Conservation (phyloP, 2,797 vertebrate species). For the Trematomus bernacchii region DNA sequence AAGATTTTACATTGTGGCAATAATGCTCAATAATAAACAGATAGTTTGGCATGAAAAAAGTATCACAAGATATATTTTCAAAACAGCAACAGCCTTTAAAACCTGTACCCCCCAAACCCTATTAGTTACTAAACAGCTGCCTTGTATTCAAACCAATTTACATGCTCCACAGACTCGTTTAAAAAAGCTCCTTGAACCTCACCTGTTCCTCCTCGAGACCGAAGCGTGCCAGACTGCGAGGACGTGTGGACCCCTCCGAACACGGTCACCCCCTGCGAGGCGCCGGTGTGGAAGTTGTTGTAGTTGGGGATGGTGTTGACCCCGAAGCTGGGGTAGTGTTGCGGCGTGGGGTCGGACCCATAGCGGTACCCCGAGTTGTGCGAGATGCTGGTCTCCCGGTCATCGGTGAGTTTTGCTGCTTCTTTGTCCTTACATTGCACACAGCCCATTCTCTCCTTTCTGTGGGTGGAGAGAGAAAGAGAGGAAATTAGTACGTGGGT, state of each 20-base stretch:
- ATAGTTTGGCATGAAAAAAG: background rate
- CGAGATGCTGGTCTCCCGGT: constrained; percentile 95
- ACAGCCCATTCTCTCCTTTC: constrained; percentile 99
- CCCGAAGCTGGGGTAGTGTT: constrained; percentile 97
- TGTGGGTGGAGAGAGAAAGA: constrained; percentile 68
- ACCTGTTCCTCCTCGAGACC: constrained; percentile 97
- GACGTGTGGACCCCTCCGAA: constrained; percentile 98
- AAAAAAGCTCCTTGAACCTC: constrained; percentile 31
- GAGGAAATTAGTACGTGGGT: constrained; percentile 56
- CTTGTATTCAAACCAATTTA: background rate
- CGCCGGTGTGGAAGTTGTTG: constrained; percentile 96
- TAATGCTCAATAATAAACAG: background rate
- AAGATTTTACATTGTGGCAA: background rate
- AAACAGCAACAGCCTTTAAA: background rate
- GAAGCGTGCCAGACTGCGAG: constrained; percentile 95
- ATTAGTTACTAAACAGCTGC: background rate
- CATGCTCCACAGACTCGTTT: background rate
- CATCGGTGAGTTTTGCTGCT: constrained; percentile 98
- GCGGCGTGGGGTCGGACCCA: constrained; percentile 97
- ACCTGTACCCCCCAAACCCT: too few species aligned
- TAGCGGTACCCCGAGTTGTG: constrained; percentile 98
- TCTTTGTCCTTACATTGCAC: constrained; percentile 99
- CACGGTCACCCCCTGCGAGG: constrained; percentile 95
- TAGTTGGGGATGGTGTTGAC: constrained; percentile 99
- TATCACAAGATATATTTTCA: background rate